Conservation (phyloP, 2,888 invertebrate species). For the Hypomecis atomaria region DNA sequence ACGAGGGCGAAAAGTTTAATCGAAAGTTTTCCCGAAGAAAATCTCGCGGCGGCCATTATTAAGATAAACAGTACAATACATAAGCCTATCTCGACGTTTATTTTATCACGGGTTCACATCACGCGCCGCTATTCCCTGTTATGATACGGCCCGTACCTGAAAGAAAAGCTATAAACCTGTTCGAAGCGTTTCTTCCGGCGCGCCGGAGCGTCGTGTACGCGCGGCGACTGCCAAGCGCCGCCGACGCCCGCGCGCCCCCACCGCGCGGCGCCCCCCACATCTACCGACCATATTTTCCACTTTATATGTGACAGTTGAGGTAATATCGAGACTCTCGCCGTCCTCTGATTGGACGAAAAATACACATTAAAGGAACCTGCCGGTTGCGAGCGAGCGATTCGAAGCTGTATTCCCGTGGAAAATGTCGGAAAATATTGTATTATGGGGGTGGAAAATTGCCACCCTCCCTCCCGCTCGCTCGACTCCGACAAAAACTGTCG, state of each 20-base stretch:
- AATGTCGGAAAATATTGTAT: conserved; percentile 85
- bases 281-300: conserved; percentile 86
- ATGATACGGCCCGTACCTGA: conserved; percentile 85
- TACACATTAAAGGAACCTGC: conserved; percentile 85
- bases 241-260: conserved; percentile 52
- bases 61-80: conserved; percentile 85
- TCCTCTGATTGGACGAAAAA: conserved; percentile 86
- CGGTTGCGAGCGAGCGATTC: conserved; percentile 83
- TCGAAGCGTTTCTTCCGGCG: conserved; percentile 81
- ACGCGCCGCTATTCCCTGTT: conserved; percentile 84
- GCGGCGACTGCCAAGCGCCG: conserved; percentile 74
- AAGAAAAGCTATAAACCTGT: conserved; percentile 86
- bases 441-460: conserved; percentile 85
- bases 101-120: conserved; percentile 85
- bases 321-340: conserved; percentile 85
- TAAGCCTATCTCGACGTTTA: conserved; percentile 85
- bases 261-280: conserved; percentile 70
- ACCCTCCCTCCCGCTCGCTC: conserved; percentile 82
- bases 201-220: conserved; percentile 82
- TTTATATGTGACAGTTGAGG: conserved; percentile 86
- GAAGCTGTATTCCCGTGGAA: conserved; percentile 85
- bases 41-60: conserved; percentile 81
- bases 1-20: conserved; percentile 74
- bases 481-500: conserved; percentile 85
- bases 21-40: conserved; percentile 68